Evolutionary conservation across 2,888 invertebrate genomes (phyloP), one percentile per base, ranked within the genome.

Genomic region (Erebia epiphron): DNA sequence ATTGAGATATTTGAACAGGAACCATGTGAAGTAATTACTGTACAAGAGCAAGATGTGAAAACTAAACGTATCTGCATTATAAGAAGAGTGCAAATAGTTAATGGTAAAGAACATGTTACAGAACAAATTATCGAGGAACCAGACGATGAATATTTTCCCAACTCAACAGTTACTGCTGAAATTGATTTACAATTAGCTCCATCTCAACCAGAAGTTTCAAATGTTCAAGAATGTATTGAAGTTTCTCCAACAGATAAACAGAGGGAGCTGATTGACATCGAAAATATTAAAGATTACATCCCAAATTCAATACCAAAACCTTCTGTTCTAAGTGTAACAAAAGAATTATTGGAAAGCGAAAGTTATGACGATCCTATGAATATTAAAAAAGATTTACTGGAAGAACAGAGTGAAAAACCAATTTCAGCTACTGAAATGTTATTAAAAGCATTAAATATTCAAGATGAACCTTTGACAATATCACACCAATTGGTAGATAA

Each of bases 61-160:
- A 87, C 87, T 1, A 90, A 89, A 82, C 83, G 85, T 11, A 77
- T 91, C 1, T 75, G 74, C 41, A 73, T 80, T 4, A 80, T 84
- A 63, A 94, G 96, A 74, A 95, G 95, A 76, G 94, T 96, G 8
- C 95, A 95, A 10, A 95, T 97, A 1, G 94, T 97, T 69, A 95
- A 97, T 83, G 82, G 80, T 8, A 79, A 80, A 72, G 79, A 80
- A 73, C 77, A 78, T 66, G 70, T 80, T 0, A 77, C 79, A 35
- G 97, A 97, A 86, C 96, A 97, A 88, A 88, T 97, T 0, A 93
- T 97, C 58, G 97, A 97, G 75, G 84, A 85, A 74, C 78, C 79
- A 26, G 79, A 81, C 68, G 78, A 79, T 18, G 77, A 75, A 71
- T 70, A 69, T 41, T 14, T 65, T 46, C 49, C 67, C 5, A 64